Evolutionary conservation across 2,797 vertebrate species (phyloP), one percentile per base, ranked within the genome.

Genomic region (Notamacropus eugenii): DNA sequence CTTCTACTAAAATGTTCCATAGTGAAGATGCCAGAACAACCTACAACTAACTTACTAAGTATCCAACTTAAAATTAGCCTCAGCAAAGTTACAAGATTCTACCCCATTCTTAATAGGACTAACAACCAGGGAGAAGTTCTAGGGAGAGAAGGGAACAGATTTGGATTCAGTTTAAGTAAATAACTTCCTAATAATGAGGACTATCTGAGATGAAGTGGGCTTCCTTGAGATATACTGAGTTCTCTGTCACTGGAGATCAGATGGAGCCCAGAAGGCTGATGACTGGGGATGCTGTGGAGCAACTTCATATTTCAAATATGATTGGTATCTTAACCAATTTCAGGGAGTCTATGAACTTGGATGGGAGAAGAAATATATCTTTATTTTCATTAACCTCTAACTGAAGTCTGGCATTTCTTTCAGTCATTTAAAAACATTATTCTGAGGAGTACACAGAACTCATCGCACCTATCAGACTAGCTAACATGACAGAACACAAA

Each of bases 51-150:
- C n/a, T n/a, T 93, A 67, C 57, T 57, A 92, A 8, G 29, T 93
- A 59, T 16, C 93, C 34, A 19, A 46, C 11, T 93, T 94, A 87
- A 54, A 55, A 93, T 31, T 87, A 62, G 50, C 16, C 55, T 91
- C n/a, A 34, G 29, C 34, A 94, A 67, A 67, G 1, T 67, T 82
- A 62, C 24, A 16, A n/a, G 57, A 90, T 52, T 92, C 92, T 94
- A 52, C 62, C 56, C 19, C 54, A 55, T 31, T 24, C n/a, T 31
- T 95, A 94, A 93, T 8, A 91, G 74, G 94, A 94, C 40, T 91
- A 90, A 90, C 9, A n/a, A 67, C 10, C 55, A 14, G 8, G 6
- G 22, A 52, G 16, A 40, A 19, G 5, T 74, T 19, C 40, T 22
- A 74, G 34, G n/a, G n/a, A n/a, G 14, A 74, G 0, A 40, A 1